These are phyloP conservation scores for Pseudoatta argentina DNA, from an alignment of 1,140 invertebrate genomes.

Conservation along the genomic window DNA sequence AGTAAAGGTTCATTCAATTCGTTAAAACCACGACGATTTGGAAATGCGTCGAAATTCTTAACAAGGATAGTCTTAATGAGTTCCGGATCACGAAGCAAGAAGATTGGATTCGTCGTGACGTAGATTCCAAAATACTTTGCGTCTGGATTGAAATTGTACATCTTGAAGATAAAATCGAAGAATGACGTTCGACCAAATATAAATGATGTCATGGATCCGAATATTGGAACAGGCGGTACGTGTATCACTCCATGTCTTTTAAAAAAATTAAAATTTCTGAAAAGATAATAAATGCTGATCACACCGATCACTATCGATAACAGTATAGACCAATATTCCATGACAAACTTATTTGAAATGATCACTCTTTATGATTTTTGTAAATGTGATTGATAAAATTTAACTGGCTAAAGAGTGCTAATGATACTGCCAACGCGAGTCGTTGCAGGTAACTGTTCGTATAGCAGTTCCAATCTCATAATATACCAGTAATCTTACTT, in stretches of 20 bases:
- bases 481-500: background rate
- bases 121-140: constrained; percentile 73
- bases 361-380: background rate
- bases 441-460: background rate
- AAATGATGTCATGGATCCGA: constrained; percentile 50
- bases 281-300: constrained; percentile 38
- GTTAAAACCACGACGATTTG: constrained; percentile 79
- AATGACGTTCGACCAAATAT: constrained; percentile 9
- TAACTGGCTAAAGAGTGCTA: background rate
- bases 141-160: constrained; percentile 54
- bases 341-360: background rate
- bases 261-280: constrained; percentile 64
- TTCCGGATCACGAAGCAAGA: constrained; percentile 81
- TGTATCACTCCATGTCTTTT: constrained; percentile 66
- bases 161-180: background rate
- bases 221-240: constrained; percentile 60
- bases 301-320: constrained; percentile 36
- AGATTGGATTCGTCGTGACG: constrained; percentile 67
- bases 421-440: background rate
- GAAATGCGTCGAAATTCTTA: constrained; percentile 79
- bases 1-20: constrained; percentile 76
- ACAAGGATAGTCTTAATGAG: constrained; percentile 76
- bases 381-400: background rate
- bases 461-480: background rate
- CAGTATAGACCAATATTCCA: constrained; percentile 31